These are phyloP conservation scores for Coranthus polyacanthus DNA, from an alignment of 2,797 vertebrate species.

Conservation along the genomic window DNA sequence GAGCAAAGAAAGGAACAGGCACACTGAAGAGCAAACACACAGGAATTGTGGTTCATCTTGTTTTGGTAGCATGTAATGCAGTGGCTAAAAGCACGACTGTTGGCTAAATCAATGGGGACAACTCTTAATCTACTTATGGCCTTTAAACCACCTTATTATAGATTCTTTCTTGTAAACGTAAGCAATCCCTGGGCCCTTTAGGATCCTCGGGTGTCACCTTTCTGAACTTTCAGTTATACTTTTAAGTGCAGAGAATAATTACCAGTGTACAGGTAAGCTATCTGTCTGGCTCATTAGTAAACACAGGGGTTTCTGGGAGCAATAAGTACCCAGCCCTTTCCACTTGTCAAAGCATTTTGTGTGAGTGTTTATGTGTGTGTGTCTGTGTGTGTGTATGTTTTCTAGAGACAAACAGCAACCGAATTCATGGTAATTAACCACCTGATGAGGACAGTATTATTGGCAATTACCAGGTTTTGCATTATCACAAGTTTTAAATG, in stretches of 20 bases:
- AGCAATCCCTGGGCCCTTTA: constrained; percentile 2
- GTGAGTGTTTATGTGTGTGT: constrained; percentile 44
- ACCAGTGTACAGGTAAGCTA: constrained; percentile 48
- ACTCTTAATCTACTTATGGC: not conserved
- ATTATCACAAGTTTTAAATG: constrained; percentile 68
- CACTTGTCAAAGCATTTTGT: constrained; percentile 64
- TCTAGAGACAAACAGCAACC: constrained; percentile 69
- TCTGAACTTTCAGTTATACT: constrained; percentile 40
- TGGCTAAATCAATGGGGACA: not conserved
- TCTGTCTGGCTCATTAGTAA: constrained; percentile 62
- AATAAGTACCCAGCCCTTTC: constrained; percentile 51
- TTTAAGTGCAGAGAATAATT: constrained; percentile 53
- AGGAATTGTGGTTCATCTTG: not conserved
- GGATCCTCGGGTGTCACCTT: constrained; percentile 24
- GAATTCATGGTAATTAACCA: constrained; percentile 83
- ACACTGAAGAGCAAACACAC: no score
- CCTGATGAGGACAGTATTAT: constrained; percentile 82
- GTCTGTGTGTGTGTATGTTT: constrained; percentile 46
- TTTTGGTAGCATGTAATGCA: not conserved
- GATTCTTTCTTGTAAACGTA: constrained; percentile 4
- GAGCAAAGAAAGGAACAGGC: no score
- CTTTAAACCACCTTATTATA: not conserved
- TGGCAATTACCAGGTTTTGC: constrained; percentile 81
- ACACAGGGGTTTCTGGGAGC: constrained; percentile 53
- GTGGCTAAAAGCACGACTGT: not conserved